These are phyloP conservation scores for Atrina japonica DNA, from an alignment of 2,888 invertebrate genomes.

Conservation along the genomic window DNA sequence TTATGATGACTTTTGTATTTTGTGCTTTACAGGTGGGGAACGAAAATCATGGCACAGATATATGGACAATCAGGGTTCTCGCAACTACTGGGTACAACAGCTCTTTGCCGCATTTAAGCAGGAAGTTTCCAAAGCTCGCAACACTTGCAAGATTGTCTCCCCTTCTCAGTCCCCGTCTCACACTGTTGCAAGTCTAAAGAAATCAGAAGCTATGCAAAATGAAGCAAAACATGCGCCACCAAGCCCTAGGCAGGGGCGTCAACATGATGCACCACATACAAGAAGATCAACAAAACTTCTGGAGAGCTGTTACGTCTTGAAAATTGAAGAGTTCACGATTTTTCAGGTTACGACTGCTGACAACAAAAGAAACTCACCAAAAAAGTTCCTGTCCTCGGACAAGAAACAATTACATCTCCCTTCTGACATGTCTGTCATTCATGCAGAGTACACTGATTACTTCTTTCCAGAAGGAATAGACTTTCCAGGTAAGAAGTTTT, in stretches of 20 bases:
- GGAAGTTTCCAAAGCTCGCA: slow-evolving; percentile 84
- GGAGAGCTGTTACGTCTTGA: slow-evolving; percentile 94
- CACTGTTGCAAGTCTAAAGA: slow-evolving; percentile 33
- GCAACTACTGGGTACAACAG: slow-evolving; percentile 90
- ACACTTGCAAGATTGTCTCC: slow-evolving; percentile 59
- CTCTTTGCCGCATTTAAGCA: slow-evolving; percentile 90
- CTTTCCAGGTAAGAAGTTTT: slow-evolving; percentile 79
- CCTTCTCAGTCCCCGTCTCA: slow-evolving; percentile 62
- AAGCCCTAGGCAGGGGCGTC: slow-evolving; percentile 18
- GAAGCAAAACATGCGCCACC: slow-evolving; percentile 29
- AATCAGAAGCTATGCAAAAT: slow-evolving; percentile 36
- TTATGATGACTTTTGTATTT: neutral
- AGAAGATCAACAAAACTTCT: slow-evolving; percentile 84
- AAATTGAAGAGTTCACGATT: slow-evolving; percentile 95
- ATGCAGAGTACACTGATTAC: slow-evolving; percentile 97
- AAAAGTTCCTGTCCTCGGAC: slow-evolving; percentile 87
- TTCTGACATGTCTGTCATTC: slow-evolving; percentile 94
- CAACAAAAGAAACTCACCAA: slow-evolving; percentile 83
- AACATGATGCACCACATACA: neutral
- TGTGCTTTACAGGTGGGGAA: slow-evolving; percentile 85
- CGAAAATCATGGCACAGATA: slow-evolving; percentile 94
- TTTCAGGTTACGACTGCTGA: slow-evolving; percentile 89
- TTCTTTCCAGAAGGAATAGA: slow-evolving; percentile 88
- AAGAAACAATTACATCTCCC: slow-evolving; percentile 90
- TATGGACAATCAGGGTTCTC: slow-evolving; percentile 86